Base-by-base conservation (phyloP, 1,140 invertebrate genomes). In the Listronotus oregonensis region DNA sequence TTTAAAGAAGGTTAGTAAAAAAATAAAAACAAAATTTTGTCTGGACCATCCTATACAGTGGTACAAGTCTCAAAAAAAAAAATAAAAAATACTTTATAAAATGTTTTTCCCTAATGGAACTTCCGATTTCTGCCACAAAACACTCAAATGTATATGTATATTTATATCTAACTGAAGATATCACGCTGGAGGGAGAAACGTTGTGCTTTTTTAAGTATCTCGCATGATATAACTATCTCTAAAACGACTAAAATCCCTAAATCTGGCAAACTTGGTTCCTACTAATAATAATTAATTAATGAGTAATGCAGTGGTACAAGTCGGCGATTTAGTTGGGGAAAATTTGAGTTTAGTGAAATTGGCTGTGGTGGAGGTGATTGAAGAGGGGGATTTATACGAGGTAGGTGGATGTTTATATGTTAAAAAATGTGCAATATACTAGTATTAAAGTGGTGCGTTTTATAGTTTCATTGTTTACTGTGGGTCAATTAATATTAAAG, bases 241-340 rank as follows among this genome's bases (percentile, higher is more conserved):
- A 51, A 60, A 61, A 56, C 31, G n/a, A 44, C 34, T 52, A 64
- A 68, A 63, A 67, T 69, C 61, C 55, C 68, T 60, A 67, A 66
- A 66, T 79, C 77, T 78, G 79, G 78, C 78, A 79, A 81, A 80
- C 60, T 80, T 80, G 80, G 79, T 81, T 80, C 80, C 79, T 80
- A 80, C 77, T 80, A 80, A 78, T 80, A 80, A 79, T 81, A 81
- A 79, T 79, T 73, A 70, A 77, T 77, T 77, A 78, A 77, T 77
- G 77, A 79, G 77, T 76, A 75, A 75, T 76, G 78, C 75, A 77
- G 72, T 64, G 51, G 15, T 49, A 12, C 42, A 49, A 50, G 44
- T 21, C 51, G 52, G 11, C 9, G 54, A 17, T 34, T 37, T 44
- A n/a, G 42, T n/a, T 44, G n/a, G n/a, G 40, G 12, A 55, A 58